Evolutionary conservation across 2,113 vertebrate species (phyloP).

Genomic region (Rhadina sibilatrix): DNA sequence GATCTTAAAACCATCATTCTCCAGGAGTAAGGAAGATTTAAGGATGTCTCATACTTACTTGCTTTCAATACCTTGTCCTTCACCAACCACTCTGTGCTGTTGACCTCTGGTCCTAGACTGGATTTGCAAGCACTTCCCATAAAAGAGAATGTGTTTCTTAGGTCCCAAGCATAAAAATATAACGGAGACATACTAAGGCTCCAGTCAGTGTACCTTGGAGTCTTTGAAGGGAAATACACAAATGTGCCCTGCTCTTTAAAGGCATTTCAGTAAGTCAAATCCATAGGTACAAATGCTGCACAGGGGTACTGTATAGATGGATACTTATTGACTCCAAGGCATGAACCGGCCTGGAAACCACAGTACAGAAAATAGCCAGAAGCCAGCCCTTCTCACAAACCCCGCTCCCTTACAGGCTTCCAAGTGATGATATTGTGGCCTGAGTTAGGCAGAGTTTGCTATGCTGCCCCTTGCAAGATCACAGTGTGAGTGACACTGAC

Average conservation of each 20-base stretch:
- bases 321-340: neutral
- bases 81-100: neutral
- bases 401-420: neutral
- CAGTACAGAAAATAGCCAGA: neutral
- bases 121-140: neutral
- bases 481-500: accelerated
- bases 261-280: neutral
- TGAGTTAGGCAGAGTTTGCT: neutral
- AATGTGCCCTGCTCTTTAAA: neutral
- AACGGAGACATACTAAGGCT: neutral
- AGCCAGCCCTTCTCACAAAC: neutral
- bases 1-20: neutral
- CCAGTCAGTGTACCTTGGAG: neutral
- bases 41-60: neutral
- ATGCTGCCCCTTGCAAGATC: neutral
- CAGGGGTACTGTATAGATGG: neutral
- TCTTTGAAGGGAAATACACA: neutral
- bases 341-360: neutral
- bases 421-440: accelerated
- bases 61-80: neutral
- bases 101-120: neutral
- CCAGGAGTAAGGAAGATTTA: neutral
- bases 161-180: neutral
- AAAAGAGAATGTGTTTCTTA: neutral
- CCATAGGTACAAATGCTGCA: neutral